Conservation (phyloP, 2,113 vertebrate genomes). For the Butorides virescens region DNA sequence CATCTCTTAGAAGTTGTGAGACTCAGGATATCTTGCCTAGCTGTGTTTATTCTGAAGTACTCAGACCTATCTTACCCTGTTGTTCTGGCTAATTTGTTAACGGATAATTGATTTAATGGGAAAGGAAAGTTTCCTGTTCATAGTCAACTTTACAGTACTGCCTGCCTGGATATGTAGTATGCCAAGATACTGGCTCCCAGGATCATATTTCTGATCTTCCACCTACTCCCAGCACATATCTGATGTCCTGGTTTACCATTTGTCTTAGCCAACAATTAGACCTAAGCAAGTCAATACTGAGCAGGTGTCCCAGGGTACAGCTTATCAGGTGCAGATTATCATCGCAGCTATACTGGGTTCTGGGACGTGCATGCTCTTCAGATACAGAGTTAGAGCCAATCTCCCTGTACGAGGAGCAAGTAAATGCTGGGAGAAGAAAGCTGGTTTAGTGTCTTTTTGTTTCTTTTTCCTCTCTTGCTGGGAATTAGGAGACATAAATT, state of each 20-base stretch:
- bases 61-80: background rate
- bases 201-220: slow-evolving; percentile 50
- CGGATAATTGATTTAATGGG: background rate
- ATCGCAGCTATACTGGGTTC: background rate
- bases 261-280: background rate
- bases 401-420: background rate
- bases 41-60: background rate
- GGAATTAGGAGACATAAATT: background rate
- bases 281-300: slow-evolving; percentile 32
- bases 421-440: background rate
- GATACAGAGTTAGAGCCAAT: background rate
- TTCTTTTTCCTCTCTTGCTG: background rate
- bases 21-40: background rate
- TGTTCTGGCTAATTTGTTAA: slow-evolving; percentile 6
- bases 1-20: background rate
- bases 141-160: background rate
- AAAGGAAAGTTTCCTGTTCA: background rate
- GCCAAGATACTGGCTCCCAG: background rate
- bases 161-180: background rate
- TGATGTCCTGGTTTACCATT: slow-evolving; percentile 26
- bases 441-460: background rate
- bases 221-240: background rate
- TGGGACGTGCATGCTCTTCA: background rate
- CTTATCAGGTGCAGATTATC: background rate
- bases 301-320: background rate